phyloP scores from a whole-genome alignment of 35 echinoderm and acorn worm genomes.

The Lytechinus variegatus region DNA sequence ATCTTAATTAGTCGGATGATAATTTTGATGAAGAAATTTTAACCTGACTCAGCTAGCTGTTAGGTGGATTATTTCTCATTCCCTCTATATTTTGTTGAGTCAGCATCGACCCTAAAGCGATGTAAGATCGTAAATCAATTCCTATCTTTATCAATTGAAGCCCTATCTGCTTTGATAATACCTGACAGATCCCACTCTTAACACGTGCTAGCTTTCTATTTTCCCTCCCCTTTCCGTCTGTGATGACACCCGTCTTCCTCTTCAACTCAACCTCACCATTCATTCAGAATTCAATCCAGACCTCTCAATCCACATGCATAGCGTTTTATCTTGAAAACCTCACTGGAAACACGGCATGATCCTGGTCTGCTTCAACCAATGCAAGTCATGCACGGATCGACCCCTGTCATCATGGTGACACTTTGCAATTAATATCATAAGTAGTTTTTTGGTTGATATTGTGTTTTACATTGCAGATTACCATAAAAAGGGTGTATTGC shows the following conservation, averaged over 20 bases:
- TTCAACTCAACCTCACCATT: not conserved
- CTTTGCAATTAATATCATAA: not conserved
- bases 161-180: constrained; percentile 25
- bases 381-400: not conserved
- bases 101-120: constrained; percentile 8
- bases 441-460: too few relatives aligned
- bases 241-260: not conserved
- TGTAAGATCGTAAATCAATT: constrained; percentile 33
- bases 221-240: not conserved
- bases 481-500: too few relatives aligned
- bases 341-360: not conserved
- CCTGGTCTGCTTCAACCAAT: not conserved
- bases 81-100: not conserved
- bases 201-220: constrained; percentile 16
- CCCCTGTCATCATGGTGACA: not conserved
- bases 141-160: constrained; percentile 19
- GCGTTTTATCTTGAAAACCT: not conserved
- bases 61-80: not conserved
- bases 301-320: not conserved
- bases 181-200: not conserved
- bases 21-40: not conserved
- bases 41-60: not conserved
- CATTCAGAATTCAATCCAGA: constrained; percentile 27
- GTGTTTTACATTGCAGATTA: too few relatives aligned
- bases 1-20: not conserved